Percentiles rank a stretch among this genome's conserved stretches.
These are phyloP conservation scores for Ahaetulla prasina DNA, from an alignment of 2,113 vertebrate species.

Conservation along the genomic window DNA sequence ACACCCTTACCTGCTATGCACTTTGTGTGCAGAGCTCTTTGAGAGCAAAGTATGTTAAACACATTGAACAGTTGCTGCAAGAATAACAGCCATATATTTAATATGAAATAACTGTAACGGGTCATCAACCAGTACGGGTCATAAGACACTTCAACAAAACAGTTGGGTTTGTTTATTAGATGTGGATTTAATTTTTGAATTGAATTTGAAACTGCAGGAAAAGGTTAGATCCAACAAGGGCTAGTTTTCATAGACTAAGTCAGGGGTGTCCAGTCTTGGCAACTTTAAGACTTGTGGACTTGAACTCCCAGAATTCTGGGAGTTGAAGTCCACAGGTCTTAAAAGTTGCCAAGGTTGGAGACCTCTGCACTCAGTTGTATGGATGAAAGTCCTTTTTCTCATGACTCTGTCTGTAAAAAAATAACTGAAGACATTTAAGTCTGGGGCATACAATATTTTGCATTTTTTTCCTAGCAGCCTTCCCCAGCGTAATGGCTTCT, in stretches of 20 bases:
- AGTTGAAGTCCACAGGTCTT: no score
- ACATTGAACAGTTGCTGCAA: background rate
- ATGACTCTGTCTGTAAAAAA: background rate
- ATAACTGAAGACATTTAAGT: background rate
- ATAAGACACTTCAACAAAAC: background rate
- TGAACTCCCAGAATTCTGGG: no score
- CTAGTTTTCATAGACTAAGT: background rate
- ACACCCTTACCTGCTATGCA: rapidly evolving
- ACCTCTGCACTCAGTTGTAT: background rate
- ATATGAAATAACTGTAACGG: background rate
- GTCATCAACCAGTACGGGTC: background rate
- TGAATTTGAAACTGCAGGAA: background rate
- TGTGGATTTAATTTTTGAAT: background rate
- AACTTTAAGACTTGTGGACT: no score
- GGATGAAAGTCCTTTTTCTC: background rate
- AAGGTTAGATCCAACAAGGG: no score
- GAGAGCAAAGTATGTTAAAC: rapidly evolving
- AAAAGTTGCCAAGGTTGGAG: no score
- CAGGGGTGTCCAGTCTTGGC: no score
- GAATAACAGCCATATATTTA: background rate
- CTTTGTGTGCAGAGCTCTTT: background rate
- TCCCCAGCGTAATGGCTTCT: background rate
- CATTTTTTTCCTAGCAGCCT: background rate
- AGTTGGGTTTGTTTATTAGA: background rate
- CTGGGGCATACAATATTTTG: background rate